Evolutionary conservation across 2,888 invertebrate species (phyloP), one percentile per base, ranked within the genome.

Genomic region (Scaptomyza parva): DNA sequence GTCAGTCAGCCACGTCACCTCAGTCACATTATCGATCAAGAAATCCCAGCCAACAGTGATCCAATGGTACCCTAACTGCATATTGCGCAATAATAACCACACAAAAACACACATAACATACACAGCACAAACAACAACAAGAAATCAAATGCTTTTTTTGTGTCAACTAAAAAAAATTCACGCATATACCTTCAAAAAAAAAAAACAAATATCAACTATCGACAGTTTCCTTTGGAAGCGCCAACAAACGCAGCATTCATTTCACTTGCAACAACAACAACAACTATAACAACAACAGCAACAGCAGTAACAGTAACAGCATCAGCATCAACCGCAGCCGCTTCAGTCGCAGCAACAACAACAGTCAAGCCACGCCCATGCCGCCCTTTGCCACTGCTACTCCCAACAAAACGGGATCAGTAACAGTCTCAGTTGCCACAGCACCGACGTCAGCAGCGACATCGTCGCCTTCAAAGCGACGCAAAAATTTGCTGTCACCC

Each of bases 401-500:
- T 8, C 28, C 30, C 18, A 30, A 72, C 72, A 88, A 88, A 70
- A 57, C 81, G 53, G 58, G 75, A 75, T 41, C 47, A 18, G 40
- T 73, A 39, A 44, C 64, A 59, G 20, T 50, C 41, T n/a, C 64
- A 58, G 22, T 51, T 9, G 37, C 70, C 47, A 47, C 73, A 37
- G 22, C 55, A 41, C 28, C 72, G 50, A 50, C 70, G 22, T 37
- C 71, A 51, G 55, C 72, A 26, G 44, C 67, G 37, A 12, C 71
- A 43, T 30, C 75, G 18, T 80, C 86, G 58, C 75, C 85, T 17
- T 59, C 74, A 22, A 87, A 86, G 66, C 87, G 84, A 40, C 88
- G 88, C 54, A 90, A 88, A 72, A 85, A 79, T 74, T 80, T 89
- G 44, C 55, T 89, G 26, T 88, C 89, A 70, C 89, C 89, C 60